Conservation (phyloP, 2,113 vertebrate genomes). For the Pavo muticus region DNA sequence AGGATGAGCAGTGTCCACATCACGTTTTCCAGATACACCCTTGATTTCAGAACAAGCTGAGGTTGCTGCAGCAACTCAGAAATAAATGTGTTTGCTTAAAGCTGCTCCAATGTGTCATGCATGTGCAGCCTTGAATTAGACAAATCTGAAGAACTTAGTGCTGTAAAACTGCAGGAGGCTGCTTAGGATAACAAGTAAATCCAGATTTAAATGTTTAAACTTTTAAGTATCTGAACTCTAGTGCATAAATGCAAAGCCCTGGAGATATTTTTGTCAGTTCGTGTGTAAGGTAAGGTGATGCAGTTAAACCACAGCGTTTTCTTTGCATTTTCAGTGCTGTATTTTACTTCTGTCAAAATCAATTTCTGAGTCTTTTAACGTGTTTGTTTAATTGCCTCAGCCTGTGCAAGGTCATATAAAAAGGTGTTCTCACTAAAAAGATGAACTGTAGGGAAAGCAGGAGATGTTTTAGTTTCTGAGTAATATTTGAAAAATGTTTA, state of each 20-base stretch:
- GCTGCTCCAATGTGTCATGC: not conserved
- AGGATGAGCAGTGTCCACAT: not conserved
- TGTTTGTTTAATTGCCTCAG: not conserved
- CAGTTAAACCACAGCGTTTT: not conserved
- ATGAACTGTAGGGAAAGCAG: not conserved
- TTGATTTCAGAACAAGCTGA: not conserved
- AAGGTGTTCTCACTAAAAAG: not conserved
- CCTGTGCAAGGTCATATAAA: not conserved
- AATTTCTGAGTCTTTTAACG: not conserved
- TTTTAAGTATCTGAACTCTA: conserved; percentile 27
- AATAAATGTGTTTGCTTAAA: not conserved
- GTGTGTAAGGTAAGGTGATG: not conserved
- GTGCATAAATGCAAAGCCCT: not conserved
- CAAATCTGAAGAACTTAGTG: conserved; percentile 41
- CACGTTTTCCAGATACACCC: accelerated
- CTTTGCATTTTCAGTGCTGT: not conserved
- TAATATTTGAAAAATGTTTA: not conserved
- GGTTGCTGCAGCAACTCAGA: not conserved
- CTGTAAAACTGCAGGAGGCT: conserved; percentile 66
- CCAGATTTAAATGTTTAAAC: conserved; percentile 68
- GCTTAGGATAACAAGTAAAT: conserved; percentile 69
- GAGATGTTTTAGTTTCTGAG: not conserved
- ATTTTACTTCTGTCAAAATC: not conserved
- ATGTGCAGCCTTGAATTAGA: conserved; percentile 36
- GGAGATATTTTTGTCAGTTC: conserved; percentile 1